phyloP scores from a whole-genome alignment of 2,113 vertebrate genomes.

The Calonectris borealis region DNA sequence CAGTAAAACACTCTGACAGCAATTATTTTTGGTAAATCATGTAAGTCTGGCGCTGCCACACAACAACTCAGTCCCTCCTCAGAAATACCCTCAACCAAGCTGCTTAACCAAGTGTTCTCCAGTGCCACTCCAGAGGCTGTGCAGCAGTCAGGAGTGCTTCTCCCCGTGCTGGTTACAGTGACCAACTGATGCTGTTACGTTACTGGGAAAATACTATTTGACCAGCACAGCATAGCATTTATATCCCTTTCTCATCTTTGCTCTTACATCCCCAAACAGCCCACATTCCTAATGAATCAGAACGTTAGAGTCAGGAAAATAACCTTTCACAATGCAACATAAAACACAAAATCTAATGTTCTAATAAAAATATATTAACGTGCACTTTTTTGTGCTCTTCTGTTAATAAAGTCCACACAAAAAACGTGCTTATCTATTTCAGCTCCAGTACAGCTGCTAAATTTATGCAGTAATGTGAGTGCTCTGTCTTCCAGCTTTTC shows the following conservation, averaged over 20 bases:
- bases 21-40: conserved; percentile 13
- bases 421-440: neutral
- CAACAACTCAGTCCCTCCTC: neutral
- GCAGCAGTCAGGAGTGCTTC: neutral
- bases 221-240: neutral
- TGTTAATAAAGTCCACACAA: neutral
- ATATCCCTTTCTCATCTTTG: neutral
- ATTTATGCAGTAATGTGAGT: neutral
- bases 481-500: neutral
- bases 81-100: neutral
- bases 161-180: neutral
- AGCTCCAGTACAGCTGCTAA: neutral
- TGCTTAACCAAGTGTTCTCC: neutral
- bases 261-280: neutral
- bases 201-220: neutral
- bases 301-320: neutral
- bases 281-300: neutral
- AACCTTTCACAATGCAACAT: neutral
- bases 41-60: neutral
- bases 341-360: neutral
- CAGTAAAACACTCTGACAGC: neutral
- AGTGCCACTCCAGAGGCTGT: neutral
- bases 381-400: neutral
- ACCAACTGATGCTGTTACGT: neutral
- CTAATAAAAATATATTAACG: neutral